Evolutionary conservation across 2,113 vertebrate genomes (phyloP).

Genomic region (Procavia capensis): DNA sequence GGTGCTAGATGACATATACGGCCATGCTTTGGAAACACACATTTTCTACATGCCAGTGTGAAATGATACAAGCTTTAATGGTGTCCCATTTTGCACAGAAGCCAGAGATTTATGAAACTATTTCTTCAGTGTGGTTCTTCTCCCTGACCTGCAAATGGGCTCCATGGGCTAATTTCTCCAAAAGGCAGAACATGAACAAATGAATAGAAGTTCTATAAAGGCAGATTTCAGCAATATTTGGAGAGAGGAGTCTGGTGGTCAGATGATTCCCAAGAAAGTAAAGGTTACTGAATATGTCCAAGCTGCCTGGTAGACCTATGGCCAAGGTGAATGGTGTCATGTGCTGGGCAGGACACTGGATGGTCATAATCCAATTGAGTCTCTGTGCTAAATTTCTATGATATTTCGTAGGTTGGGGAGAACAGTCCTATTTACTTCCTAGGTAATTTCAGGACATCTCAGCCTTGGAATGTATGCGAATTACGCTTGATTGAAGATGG

Average conservation of each 20-base stretch:
- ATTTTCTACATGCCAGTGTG: background rate
- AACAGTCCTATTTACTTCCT: slow-evolving; percentile 49
- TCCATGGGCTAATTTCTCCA: background rate
- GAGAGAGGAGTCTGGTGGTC: background rate
- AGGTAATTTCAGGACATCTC: slow-evolving; percentile 73
- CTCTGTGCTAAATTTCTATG: background rate
- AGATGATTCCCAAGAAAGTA: background rate
- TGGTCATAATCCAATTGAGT: background rate
- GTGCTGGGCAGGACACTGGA: background rate
- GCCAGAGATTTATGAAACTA: background rate
- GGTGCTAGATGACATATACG: background rate
- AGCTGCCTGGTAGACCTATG: background rate
- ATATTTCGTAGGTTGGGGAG: background rate
- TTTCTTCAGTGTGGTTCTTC: background rate
- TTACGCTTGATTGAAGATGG: slow-evolving; percentile 45
- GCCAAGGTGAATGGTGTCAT: background rate
- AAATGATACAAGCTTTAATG: background rate
- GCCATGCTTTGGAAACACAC: background rate
- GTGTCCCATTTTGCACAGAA: background rate
- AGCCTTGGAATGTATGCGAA: slow-evolving; percentile 58
- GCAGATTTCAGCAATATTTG: background rate
- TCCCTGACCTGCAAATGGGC: background rate
- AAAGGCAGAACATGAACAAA: slow-evolving; percentile 24
- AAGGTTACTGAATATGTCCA: background rate
- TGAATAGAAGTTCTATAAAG: background rate